These are phyloP conservation scores for Rhinella marina DNA, from an alignment of 2,797 vertebrate genomes.

Conservation along the genomic window DNA sequence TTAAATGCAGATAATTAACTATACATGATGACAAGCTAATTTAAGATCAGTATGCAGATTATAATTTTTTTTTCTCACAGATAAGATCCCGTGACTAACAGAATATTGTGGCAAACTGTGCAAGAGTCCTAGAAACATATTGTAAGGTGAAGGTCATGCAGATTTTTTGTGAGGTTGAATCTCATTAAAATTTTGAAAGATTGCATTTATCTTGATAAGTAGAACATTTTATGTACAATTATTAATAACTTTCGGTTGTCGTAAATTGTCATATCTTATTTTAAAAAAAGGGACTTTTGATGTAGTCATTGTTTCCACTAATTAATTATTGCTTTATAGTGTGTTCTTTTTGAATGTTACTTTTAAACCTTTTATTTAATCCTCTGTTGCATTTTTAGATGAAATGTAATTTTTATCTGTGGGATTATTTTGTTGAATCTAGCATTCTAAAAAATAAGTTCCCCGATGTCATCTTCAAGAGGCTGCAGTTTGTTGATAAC, in stretches of 20 bases:
- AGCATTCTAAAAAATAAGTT: conserved; percentile 48
- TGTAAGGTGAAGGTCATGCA: conserved; percentile 24
- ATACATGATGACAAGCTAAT: conserved; percentile 52
- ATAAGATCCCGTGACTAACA: conserved; percentile 10
- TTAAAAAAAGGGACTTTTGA: background rate
- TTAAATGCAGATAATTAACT: conserved; percentile 61
- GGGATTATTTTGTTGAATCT: conserved; percentile 44
- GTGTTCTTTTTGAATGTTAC: background rate
- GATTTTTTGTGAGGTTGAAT: conserved; percentile 14
- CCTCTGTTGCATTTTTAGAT: conserved; percentile 44
- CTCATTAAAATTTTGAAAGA: conserved; percentile 30
- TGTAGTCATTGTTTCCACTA: conserved; percentile 2
- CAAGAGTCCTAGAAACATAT: conserved; percentile 1
- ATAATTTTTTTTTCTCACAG: conserved; percentile 6
- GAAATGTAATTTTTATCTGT: conserved; percentile 39
- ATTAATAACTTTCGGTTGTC: background rate
- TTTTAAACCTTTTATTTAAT: conserved; percentile 47
- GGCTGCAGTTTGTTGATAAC: conserved; percentile 52
- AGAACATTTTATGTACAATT: background rate
- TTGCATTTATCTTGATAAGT: conserved; percentile 26
- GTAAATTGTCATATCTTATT: background rate
- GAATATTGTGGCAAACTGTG: background rate
- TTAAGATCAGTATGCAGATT: conserved; percentile 41
- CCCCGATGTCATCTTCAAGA: conserved; percentile 48
- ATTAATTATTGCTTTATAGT: conserved; percentile 37